Base-by-base conservation (phyloP, 92 coral and sea anemone genomes). In the Chrysogorgia sp. region DNA sequence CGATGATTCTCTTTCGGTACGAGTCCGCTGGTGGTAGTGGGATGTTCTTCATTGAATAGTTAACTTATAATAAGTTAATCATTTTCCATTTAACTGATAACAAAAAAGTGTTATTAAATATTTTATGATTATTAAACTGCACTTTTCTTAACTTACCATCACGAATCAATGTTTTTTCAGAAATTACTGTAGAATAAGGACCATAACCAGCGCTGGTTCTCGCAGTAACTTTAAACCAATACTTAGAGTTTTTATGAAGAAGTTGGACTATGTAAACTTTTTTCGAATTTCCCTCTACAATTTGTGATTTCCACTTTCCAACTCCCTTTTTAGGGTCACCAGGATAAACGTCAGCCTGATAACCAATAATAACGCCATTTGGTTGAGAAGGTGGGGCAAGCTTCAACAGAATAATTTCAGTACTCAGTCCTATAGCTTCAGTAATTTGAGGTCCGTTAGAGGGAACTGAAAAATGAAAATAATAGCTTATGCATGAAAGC, bases 181-280 rank as follows among this genome's bases (percentile, higher is more conserved):
- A 75, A 55, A 71, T 71, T 40, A 62, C 60, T 7, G 76, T 74
- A 26, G 97, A 85, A 77, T 82, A 87, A 35, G 88, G 87, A 58
- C 98, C 98, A 40, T 28, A 66, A 52, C 96, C 96, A 65, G 58
- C 75, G 47, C 80, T 77, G 17, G 98, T 93, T 75, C 64, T 62
- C 34, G 93, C 98, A 43, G 98, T 92, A 59, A 93, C 94, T 57
- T 80, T 79, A 56, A 93, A 78, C 98, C 93, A 91, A 76, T 82
- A 93, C 71, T 34, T 24, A 43, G 83, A 84, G 74, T 87, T 83
- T 74, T 84, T 66, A 66, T 17, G 50, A 43, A 93, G 86, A 57
- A 81, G 69, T 71, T 85, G 61, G 1, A 33, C 75, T 22, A 68
- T 52, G 45, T 68, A 68, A 70, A 93, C 45, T 55, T 55, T 87